Conservation (phyloP, 1,140 invertebrate genomes). For the Drosophila quadrilineata region DNA sequence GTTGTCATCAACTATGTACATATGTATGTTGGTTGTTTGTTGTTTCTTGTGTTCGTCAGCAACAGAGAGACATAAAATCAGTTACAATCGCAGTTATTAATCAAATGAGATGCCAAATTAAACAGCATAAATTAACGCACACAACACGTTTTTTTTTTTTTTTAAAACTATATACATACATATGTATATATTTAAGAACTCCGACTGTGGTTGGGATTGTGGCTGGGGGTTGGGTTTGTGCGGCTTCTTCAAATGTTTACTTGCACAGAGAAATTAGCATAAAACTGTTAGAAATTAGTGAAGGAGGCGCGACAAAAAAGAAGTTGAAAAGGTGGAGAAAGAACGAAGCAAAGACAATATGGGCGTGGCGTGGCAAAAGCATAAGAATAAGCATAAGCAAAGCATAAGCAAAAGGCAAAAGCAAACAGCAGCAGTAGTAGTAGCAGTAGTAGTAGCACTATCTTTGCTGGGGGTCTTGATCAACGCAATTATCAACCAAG, state of each 20-base stretch:
- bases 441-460: no score
- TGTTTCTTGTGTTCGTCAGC: background rate
- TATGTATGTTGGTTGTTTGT: no score
- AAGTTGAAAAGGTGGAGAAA: background rate
- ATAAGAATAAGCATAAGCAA: no score
- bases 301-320: conserved; percentile 7
- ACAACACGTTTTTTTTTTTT: no score
- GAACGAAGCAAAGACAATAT: background rate
- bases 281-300: conserved; percentile 66
- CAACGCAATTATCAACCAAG: background rate
- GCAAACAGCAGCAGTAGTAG: no score
- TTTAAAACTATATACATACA: no score
- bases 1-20: no score
- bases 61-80: conserved; percentile 16
- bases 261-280: conserved; percentile 61
- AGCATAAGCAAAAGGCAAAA: no score
- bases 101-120: conserved; percentile 63
- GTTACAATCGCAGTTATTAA: conserved; percentile 51
- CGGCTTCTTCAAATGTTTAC: conserved; percentile 45
- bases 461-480: no score
- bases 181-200: no score
- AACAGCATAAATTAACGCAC: conserved; percentile 61
- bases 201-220: background rate
- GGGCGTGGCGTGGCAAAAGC: background rate
- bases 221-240: conserved; percentile 1